Evolutionary conservation across 2,797 vertebrate genomes (phyloP).

Genomic region (Pseudocheirus occidentalis): DNA sequence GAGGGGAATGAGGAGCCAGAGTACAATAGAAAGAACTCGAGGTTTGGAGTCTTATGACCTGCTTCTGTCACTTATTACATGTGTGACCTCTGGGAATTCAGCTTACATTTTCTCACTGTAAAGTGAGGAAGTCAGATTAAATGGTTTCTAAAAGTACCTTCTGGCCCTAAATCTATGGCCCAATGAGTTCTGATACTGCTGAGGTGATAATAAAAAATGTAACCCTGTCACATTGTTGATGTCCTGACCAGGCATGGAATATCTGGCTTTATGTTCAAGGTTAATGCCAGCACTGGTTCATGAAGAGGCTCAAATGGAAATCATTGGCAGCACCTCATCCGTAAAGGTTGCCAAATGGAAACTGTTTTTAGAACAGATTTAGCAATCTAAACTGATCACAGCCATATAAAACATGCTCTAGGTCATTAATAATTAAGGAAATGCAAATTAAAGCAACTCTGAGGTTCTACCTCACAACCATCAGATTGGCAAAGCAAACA

Average conservation of each 20-base stretch:
- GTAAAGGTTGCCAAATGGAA: neutral
- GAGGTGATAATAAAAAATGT: neutral
- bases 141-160: neutral
- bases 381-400: neutral
- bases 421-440: neutral
- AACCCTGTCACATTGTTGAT: neutral
- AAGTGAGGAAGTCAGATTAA: neutral
- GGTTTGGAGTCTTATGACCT: neutral
- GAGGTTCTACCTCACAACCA: neutral
- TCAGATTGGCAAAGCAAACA: neutral
- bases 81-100: neutral
- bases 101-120: neutral
- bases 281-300: neutral
- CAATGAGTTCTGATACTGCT: neutral
- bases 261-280: neutral
- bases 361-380: neutral
- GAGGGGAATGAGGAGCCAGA: neutral
- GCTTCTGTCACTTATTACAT: neutral
- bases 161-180: neutral
- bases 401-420: neutral
- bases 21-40: neutral
- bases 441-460: neutral
- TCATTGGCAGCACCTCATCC: neutral
- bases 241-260: neutral
- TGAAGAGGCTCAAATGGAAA: neutral